These are phyloP conservation scores for Elegia similella DNA, from an alignment of 2,888 invertebrate genomes.

Conservation along the genomic window DNA sequence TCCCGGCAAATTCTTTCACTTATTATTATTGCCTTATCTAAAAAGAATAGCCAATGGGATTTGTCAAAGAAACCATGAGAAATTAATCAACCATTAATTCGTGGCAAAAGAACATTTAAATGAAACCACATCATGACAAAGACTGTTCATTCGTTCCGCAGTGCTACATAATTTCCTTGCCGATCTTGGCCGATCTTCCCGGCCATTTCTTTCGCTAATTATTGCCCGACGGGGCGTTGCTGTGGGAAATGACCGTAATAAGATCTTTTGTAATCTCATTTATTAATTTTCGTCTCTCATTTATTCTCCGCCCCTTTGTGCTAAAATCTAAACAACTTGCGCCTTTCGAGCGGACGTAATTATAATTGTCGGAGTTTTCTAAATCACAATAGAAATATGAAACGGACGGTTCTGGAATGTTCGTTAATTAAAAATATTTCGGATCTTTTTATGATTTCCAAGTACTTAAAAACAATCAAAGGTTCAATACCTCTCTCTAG, in stretches of 20 bases:
- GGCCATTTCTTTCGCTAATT: constrained; percentile 61
- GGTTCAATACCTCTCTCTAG: no score
- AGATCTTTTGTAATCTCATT: constrained; percentile 70
- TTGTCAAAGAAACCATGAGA: no score
- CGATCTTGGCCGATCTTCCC: constrained; percentile 35
- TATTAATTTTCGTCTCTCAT: constrained; percentile 55
- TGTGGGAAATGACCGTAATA: constrained; percentile 64
- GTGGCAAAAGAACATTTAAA: no score
- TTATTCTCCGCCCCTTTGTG: constrained; percentile 45
- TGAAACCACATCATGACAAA: no score
- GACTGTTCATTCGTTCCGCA: constrained; percentile 27
- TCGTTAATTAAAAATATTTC: not conserved
- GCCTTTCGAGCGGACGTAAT: constrained; percentile 32
- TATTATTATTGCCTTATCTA: no score
- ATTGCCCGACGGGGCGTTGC: constrained; percentile 54
- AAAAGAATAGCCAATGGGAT: no score
- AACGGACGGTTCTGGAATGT: not conserved
- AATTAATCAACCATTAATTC: no score
- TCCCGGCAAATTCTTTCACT: no score
- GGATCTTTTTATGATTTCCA: not conserved
- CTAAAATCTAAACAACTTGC: constrained; percentile 52
- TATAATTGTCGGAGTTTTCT: constrained; percentile 44
- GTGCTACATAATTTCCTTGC: constrained; percentile 34
- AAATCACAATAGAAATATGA: constrained; percentile 36
- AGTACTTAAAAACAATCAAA: no score